Evolutionary conservation across 2,797 vertebrate species (phyloP), one percentile per base, ranked within the genome.

Genomic region (Octomys mimax): DNA sequence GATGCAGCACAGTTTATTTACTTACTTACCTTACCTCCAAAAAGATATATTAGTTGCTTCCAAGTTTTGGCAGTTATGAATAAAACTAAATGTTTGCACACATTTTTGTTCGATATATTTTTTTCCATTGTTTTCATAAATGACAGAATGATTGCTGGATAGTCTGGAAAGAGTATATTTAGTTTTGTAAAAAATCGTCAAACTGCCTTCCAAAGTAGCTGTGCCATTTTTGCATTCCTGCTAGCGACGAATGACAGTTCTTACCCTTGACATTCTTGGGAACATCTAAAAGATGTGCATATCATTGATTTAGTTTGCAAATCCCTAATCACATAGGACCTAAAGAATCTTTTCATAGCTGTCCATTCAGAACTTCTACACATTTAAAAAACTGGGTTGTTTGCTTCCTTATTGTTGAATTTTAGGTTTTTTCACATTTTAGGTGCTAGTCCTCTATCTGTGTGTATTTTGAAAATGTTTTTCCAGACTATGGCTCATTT

Each of bases 361-460:
- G 1, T 36, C 57, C 54, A 4, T 78, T 96, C 5, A 87, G 33
- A 57, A 59, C 75, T 94, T 84, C 54, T 80, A 22, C 31, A 9
- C 9, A 61, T 73, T 91, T 91, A 36, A 66, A 66, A 13, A 80
- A 64, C 36, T 87, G 5, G 19, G 6, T 66, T 88, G 39, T 70
- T 89, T 42, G 13, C 54, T 95, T 87, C 94, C 66, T 82, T 93
- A 52, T 83, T 54, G 31, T 81, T 97, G 66, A 70, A 49, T 70
- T 94, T 91, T 92, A 54, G 36, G n/a, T 81, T 2, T 24, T 49
- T 79, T 26, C 22, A 19, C 33, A 79, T 79, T 89, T 94, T 82
- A 49, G 31, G 64, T 81, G 36, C 33, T 52, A 21, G 46, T 57
- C 24, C 1, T 92, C 87, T 86, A 18, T 49, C 33, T 77, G 16